Evolutionary conservation across 2,888 invertebrate species (phyloP).

Genomic region (Cremastinae sp.): DNA sequence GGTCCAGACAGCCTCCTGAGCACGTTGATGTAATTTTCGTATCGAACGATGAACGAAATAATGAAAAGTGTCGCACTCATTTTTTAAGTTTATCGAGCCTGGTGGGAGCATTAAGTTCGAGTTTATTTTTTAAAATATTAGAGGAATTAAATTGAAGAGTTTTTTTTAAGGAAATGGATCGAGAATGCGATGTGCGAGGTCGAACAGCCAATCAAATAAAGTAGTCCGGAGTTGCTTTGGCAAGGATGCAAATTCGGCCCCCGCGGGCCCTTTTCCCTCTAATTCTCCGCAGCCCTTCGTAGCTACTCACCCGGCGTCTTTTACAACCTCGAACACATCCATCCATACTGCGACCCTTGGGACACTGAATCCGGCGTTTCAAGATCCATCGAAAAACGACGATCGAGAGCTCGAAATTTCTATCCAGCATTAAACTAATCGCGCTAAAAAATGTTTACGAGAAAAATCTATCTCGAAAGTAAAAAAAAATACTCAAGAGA

Average conservation of each 20-base stretch:
- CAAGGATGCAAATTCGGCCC: conserved; percentile 75
- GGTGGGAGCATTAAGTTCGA: too few species aligned
- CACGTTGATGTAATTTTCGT: too few species aligned
- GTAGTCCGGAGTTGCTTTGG: conserved; percentile 75
- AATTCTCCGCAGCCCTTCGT: conserved; percentile 27
- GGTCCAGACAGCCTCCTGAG: conserved; percentile 25
- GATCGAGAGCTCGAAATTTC: not conserved
- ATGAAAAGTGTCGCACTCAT: not conserved
- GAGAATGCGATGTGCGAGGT: conserved; percentile 55
- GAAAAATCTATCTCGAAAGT: not conserved
- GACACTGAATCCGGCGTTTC: conserved; percentile 41
- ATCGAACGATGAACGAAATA: too few species aligned
- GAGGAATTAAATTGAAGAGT: too few species aligned
- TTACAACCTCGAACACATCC: not conserved
- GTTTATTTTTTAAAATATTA: too few species aligned
- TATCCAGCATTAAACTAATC: not conserved
- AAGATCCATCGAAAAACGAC: not conserved
- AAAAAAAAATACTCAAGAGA: not conserved
- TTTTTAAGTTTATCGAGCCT: conserved; percentile 17
- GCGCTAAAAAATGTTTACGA: too few species aligned
- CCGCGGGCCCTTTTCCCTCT: conserved; percentile 61
- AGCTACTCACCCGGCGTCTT: conserved; percentile 17
- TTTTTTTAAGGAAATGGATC: too few species aligned
- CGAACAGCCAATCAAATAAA: conserved; percentile 76
- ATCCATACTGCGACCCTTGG: conserved; percentile 32